A percentile compares a stretch with the other conserved stretches of the same genome.
Conservation (phyloP, 2,797 vertebrate species). For the Phylloscopus collybita region DNA sequence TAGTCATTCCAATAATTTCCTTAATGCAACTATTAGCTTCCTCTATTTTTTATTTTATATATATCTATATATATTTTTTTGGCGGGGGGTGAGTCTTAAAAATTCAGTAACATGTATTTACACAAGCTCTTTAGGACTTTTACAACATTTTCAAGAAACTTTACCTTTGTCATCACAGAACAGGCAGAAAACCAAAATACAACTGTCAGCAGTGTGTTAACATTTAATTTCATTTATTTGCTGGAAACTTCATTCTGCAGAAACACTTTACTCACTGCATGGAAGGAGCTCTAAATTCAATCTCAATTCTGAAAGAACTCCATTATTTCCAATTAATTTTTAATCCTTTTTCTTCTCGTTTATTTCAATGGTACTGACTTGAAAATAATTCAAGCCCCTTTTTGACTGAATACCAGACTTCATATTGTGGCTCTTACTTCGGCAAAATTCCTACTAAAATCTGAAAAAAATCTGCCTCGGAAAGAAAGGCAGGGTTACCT, state of each 20-base stretch:
- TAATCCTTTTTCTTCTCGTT: slow-evolving; percentile 29
- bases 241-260: slow-evolving; percentile 5
- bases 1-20: background rate
- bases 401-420: slow-evolving; percentile 60
- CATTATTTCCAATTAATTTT: slow-evolving; percentile 27
- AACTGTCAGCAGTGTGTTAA: background rate
- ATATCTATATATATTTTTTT: background rate
- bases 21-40: background rate
- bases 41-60: background rate
- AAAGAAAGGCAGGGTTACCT: slow-evolving; percentile 8
- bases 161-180: background rate
- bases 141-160: background rate
- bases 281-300: slow-evolving; percentile 33
- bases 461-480: background rate
- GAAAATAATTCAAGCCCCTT: slow-evolving; percentile 39
- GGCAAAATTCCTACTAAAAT: background rate
- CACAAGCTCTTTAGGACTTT: background rate
- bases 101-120: background rate
- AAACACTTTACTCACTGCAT: background rate
- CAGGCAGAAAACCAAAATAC: background rate
- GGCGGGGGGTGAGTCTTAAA: background rate
- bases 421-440: background rate
- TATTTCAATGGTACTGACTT: background rate
- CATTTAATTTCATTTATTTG: slow-evolving; percentile 18
- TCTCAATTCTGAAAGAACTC: background rate